Evolutionary conservation across 2,113 vertebrate species (phyloP).

Genomic region (Gyps fulvus): DNA sequence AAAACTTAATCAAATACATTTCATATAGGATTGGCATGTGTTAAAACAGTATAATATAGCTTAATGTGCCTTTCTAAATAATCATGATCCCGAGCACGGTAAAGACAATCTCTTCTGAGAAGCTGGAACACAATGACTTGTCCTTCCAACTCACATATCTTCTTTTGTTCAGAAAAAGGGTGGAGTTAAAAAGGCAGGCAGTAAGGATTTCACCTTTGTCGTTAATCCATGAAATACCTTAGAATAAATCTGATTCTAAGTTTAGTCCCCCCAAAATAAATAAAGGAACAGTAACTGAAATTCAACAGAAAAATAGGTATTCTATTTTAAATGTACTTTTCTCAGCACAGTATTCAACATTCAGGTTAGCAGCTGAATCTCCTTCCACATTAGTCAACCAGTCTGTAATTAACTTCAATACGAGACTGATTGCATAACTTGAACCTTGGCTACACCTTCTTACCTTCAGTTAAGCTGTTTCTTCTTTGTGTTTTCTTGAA

Average conservation of each 20-base stretch:
- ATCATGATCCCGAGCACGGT: neutral
- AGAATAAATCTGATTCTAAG: conserved; percentile 45
- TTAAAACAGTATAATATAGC: neutral
- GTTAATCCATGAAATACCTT: conserved; percentile 36
- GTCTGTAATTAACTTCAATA: neutral
- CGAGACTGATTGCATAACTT: neutral
- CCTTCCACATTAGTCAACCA: neutral
- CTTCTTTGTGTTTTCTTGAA: neutral
- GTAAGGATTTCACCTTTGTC: neutral
- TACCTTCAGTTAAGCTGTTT: neutral
- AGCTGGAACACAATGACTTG: neutral
- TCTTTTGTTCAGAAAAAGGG: neutral
- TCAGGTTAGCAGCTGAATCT: neutral
- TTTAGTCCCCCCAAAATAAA: conserved; percentile 22
- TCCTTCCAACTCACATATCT: neutral
- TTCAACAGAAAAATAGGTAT: neutral
- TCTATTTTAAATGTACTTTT: neutral
- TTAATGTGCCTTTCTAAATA: neutral
- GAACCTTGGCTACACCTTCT: neutral
- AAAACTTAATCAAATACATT: neutral
- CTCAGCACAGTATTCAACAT: neutral
- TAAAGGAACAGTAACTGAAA: neutral
- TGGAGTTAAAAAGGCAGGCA: neutral
- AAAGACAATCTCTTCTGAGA: neutral
- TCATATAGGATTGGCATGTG: neutral